Conservation (phyloP, 2,888 invertebrate species). For the Bugulina stolonifera region DNA sequence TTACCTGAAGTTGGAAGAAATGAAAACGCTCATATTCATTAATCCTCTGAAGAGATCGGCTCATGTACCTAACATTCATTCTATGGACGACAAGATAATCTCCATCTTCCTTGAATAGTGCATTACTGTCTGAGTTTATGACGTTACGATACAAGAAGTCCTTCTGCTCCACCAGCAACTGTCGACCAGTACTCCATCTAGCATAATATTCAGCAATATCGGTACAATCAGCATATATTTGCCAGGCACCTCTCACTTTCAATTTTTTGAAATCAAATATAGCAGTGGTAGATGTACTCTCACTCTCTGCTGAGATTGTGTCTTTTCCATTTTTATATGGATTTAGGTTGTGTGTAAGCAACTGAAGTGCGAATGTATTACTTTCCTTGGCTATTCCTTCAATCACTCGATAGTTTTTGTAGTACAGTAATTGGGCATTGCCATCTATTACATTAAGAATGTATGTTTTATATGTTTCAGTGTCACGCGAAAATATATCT, state of each 20-base stretch:
- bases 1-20: conserved; percentile 20
- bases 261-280: neutral
- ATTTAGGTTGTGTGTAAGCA: conserved; percentile 24
- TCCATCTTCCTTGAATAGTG: neutral
- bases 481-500: neutral
- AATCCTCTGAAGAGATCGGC: neutral
- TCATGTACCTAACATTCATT: neutral
- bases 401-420: neutral
- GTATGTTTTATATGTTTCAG: neutral
- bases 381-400: neutral
- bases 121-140: neutral
- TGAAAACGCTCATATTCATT: conserved; percentile 9
- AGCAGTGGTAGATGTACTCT: neutral
- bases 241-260: conserved; percentile 2
- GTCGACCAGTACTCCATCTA: neutral
- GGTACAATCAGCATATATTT: neutral
- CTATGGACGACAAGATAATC: neutral
- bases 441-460: conserved; percentile 18
- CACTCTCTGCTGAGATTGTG: neutral
- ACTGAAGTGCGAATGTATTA: neutral
- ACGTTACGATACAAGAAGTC: neutral
- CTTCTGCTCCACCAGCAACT: neutral
- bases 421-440: neutral
- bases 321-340: conserved; percentile 19
- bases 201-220: conserved; percentile 14